These are phyloP conservation scores for Ceratotherium simum DNA, from an alignment of 2,113 vertebrate species.

Conservation along the genomic window DNA sequence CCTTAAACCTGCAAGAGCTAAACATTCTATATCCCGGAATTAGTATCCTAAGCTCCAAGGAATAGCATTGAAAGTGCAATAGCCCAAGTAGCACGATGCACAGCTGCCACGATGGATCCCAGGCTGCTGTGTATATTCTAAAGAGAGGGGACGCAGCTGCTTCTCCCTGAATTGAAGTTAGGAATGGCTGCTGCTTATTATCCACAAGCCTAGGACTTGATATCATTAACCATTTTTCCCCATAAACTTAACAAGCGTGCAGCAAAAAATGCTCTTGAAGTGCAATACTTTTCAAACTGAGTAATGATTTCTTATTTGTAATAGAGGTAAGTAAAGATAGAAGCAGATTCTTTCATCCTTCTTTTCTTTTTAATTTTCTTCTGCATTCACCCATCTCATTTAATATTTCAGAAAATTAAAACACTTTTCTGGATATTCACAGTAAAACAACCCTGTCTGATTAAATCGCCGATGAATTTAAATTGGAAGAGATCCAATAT, in stretches of 20 bases:
- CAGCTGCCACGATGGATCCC: not conserved
- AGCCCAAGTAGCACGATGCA: not conserved
- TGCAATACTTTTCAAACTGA: constrained; percentile 21
- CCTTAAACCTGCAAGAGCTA: not conserved
- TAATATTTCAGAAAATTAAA: constrained; percentile 60
- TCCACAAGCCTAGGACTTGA: not conserved
- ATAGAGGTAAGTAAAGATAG: not conserved
- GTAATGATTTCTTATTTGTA: not conserved
- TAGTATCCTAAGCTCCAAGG: not conserved
- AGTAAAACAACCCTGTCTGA: constrained; percentile 30
- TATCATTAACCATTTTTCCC: not conserved
- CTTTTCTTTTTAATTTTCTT: not conserved
- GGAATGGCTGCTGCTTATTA: not conserved
- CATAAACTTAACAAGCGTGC: not conserved
- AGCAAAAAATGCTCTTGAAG: not conserved
- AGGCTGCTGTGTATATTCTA: not conserved
- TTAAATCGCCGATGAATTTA: constrained; percentile 47
- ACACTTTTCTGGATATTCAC: constrained; percentile 39
- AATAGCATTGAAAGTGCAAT: not conserved
- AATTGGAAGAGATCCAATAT: not conserved
- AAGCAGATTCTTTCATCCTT: not conserved
- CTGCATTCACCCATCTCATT: constrained; percentile 19
- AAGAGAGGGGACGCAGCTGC: not conserved
- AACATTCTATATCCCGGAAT: not conserved
- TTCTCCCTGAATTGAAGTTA: not conserved